phyloP scores from a whole-genome alignment of 2,888 invertebrate species.

The Pterostichus niger region DNA sequence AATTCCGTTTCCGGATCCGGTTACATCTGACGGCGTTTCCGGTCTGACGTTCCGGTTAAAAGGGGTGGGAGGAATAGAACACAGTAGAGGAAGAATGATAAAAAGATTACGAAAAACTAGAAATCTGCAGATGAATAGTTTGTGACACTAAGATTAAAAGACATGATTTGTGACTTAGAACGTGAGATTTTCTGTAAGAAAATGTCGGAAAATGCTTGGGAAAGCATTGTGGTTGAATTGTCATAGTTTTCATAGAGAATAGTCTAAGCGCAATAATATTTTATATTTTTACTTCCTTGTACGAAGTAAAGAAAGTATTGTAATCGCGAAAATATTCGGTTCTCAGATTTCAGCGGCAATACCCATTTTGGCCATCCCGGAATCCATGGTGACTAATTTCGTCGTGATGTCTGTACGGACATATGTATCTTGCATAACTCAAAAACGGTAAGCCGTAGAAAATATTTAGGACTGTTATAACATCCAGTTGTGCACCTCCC shows the following conservation, averaged over 20 bases:
- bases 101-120: conserved; percentile 41
- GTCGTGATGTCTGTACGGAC: too few relatives aligned
- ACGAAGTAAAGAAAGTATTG: too few relatives aligned
- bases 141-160: conserved; percentile 23
- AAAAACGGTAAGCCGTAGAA: too few relatives aligned
- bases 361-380: too few relatives aligned
- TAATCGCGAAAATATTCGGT: too few relatives aligned
- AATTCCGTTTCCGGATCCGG: conserved; percentile 50
- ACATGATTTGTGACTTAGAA: neutral
- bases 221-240: neutral
- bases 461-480: too few relatives aligned
- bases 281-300: too few relatives aligned
- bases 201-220: neutral
- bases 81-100: neutral
- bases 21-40: conserved; percentile 38
- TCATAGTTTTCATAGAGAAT: neutral
- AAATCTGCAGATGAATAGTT: conserved; percentile 30
- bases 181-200: neutral
- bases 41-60: neutral
- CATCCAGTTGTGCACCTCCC: too few relatives aligned
- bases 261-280: too few relatives aligned
- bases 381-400: too few relatives aligned
- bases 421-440: too few relatives aligned
- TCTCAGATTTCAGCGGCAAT: too few relatives aligned
- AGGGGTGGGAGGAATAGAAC: neutral